phyloP scores from a whole-genome alignment of 2,113 vertebrate genomes.

The Ptyas mucosa region DNA sequence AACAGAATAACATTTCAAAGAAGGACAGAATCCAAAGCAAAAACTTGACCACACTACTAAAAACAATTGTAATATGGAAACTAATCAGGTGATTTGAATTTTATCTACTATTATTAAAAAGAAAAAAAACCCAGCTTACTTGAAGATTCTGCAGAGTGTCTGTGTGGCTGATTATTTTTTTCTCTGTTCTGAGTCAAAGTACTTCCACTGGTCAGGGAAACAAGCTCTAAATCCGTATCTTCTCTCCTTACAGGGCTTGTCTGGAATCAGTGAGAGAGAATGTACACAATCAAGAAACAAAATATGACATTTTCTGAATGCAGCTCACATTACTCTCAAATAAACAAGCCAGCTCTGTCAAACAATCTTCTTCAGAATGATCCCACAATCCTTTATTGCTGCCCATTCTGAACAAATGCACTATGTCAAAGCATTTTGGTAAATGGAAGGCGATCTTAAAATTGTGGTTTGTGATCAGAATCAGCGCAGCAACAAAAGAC shows the following conservation, averaged over 20 bases:
- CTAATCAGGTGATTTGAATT: conserved; percentile 52
- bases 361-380: conserved; percentile 79
- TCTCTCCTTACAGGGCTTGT: conserved; percentile 79
- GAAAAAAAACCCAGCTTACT: conserved; percentile 76
- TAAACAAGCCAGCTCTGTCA: conserved; percentile 81
- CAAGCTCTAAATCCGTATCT: conserved; percentile 73
- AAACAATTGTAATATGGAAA: conserved; percentile 32
- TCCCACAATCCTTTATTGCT: conserved; percentile 77
- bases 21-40: conserved; percentile 27
- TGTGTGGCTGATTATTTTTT: conserved; percentile 69
- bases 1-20: conserved; percentile 28
- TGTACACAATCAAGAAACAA: conserved; percentile 82
- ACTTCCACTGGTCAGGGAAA: conserved; percentile 71
- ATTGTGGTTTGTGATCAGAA: conserved; percentile 78
- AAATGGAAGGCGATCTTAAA: conserved; percentile 80
- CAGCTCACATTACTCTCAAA: conserved; percentile 78
- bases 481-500: conserved; percentile 76
- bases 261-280: conserved; percentile 80
- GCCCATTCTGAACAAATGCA: conserved; percentile 76
- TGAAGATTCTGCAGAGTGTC: conserved; percentile 70
- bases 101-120: conserved; percentile 67
- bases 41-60: conserved; percentile 39
- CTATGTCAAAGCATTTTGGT: conserved; percentile 79
- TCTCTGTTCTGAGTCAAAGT: conserved; percentile 72
- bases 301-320: conserved; percentile 79